Evolutionary conservation across 2,113 vertebrate species (phyloP).

Genomic region (Carlito syrichta): DNA sequence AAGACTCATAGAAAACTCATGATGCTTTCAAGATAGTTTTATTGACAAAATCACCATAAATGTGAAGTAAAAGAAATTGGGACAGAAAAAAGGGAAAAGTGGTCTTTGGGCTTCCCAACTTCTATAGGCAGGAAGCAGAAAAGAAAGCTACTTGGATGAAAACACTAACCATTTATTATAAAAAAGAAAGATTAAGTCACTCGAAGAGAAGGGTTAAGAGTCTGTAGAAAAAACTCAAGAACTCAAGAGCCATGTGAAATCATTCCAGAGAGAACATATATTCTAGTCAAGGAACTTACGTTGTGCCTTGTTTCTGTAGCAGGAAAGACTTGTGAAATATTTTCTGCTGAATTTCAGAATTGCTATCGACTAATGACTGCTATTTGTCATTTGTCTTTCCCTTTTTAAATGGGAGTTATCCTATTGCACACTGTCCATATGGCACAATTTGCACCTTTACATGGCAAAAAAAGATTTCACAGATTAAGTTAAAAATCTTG

Average conservation of each 20-base stretch:
- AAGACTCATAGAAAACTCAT: not conserved
- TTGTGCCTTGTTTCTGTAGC: not conserved
- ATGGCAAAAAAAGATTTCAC: not conserved
- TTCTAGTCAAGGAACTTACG: not conserved
- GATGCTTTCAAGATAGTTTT: slow-evolving; percentile 7
- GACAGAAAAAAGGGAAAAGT: not conserved
- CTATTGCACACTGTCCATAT: no score
- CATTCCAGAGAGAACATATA: not conserved
- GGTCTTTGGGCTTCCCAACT: not conserved
- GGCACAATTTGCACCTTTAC: not conserved
- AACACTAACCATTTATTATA: not conserved
- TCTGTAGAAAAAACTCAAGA: not conserved
- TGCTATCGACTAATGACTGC: not conserved
- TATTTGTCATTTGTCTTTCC: not conserved
- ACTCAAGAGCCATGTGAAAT: not conserved
- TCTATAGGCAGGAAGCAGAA: not conserved
- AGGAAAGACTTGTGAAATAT: not conserved
- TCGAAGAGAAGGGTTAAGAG: not conserved
- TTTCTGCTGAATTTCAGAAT: not conserved
- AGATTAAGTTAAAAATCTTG: not conserved
- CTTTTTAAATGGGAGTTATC: not conserved
- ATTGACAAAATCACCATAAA: not conserved
- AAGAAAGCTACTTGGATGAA: not conserved
- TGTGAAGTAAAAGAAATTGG: not conserved
- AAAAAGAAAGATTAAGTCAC: not conserved